phyloP scores from a whole-genome alignment of 1,140 invertebrate genomes.

The Telenomus remus region DNA sequence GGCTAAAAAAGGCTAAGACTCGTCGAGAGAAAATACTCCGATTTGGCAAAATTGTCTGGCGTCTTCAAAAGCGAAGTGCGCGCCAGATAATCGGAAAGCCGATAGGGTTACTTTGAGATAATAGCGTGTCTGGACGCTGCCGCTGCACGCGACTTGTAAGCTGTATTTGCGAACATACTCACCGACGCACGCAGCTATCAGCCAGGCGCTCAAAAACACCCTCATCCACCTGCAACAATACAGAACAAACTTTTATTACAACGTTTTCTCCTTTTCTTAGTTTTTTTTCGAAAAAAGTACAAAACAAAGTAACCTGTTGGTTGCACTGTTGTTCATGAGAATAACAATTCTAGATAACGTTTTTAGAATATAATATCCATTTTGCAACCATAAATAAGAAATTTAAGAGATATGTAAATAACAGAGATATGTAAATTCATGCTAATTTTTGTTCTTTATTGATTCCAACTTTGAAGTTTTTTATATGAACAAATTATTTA shows the following conservation, averaged over 20 bases:
- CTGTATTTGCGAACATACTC: slow-evolving; percentile 56
- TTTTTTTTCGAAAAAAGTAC: not conserved
- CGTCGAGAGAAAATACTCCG: slow-evolving; percentile 34
- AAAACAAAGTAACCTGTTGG: no score
- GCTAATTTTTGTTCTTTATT: no score
- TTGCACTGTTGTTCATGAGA: no score
- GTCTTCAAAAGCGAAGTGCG: slow-evolving; percentile 35
- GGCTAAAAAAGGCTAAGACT: slow-evolving; percentile 44
- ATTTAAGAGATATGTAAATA: no score
- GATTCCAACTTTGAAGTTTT: no score
- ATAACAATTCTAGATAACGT: no score
- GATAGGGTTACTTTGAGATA: slow-evolving; percentile 42
- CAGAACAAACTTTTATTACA: slow-evolving; percentile 7
- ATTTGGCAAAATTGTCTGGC: slow-evolving; percentile 48
- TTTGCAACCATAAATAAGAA: no score
- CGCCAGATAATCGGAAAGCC: slow-evolving; percentile 38
- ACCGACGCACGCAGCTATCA: slow-evolving; percentile 64
- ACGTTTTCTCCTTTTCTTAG: not conserved
- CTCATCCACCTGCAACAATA: slow-evolving; percentile 61
- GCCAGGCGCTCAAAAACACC: slow-evolving; percentile 58
- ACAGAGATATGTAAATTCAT: no score
- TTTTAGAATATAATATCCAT: no score
- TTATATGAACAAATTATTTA: no score
- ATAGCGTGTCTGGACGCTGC: slow-evolving; percentile 29
- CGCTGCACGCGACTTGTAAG: slow-evolving; percentile 27